Conservation (phyloP, 2,888 invertebrate species). For the Ceriagrion tenellum region DNA sequence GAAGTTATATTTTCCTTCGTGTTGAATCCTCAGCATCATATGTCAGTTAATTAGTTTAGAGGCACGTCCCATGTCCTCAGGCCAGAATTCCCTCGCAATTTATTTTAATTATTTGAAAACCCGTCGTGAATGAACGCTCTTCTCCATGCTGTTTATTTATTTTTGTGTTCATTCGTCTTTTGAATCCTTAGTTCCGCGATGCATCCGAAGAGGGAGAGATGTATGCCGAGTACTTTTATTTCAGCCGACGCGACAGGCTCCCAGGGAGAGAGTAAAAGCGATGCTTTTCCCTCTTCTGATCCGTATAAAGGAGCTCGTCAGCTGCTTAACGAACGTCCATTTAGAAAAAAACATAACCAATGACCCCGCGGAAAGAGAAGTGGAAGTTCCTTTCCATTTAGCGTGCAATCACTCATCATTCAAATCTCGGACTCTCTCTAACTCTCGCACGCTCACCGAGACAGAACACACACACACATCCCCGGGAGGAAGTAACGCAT, state of each 20-base stretch:
- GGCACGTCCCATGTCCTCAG: background rate
- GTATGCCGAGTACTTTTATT: background rate
- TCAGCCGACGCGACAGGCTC: background rate
- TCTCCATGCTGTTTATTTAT: background rate
- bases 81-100: background rate
- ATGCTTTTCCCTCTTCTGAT: constrained; percentile 8
- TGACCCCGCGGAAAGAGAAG: constrained; percentile 33
- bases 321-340: constrained; percentile 56
- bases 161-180: background rate
- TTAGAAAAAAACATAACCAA: constrained; percentile 53
- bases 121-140: background rate
- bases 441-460: background rate
- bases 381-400: constrained; percentile 42
- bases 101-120: constrained; percentile 19
- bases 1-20: background rate
- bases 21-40: background rate
- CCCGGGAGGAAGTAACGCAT: constrained; percentile 27
- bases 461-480: background rate
- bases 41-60: background rate
- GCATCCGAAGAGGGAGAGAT: background rate
- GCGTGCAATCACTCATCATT: constrained; percentile 61
- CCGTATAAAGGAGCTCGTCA: constrained; percentile 37
- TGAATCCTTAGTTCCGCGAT: constrained; percentile 5
- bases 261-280: background rate
- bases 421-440: background rate